These are phyloP conservation scores for Lates calcarifer DNA, from an alignment of 2,113 vertebrate genomes.

Conservation along the genomic window DNA sequence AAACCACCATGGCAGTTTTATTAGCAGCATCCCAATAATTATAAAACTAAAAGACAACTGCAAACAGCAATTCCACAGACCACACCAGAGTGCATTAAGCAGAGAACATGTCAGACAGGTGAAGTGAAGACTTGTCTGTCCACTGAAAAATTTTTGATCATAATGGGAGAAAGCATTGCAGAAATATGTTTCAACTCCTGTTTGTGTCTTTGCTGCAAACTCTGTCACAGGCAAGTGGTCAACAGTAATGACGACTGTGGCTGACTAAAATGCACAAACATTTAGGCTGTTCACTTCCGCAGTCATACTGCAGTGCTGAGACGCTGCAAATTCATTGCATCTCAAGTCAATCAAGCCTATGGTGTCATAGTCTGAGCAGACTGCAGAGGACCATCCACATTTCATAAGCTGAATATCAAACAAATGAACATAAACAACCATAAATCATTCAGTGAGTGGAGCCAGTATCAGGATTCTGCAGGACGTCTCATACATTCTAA, in stretches of 20 bases:
- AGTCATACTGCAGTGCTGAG: conserved; percentile 10
- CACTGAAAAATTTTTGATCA: neutral
- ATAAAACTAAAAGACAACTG: conserved; percentile 4
- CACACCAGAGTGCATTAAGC: neutral
- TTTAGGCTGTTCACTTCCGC: neutral
- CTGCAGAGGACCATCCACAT: conserved; percentile 24
- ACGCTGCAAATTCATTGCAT: conserved; percentile 18
- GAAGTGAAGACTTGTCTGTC: neutral
- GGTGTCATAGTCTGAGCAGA: conserved; percentile 45
- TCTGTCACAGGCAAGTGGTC: neutral
- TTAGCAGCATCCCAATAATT: neutral
- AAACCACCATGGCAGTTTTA: neutral
- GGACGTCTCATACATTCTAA: conserved; percentile 57
- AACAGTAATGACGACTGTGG: neutral
- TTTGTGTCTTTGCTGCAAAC: neutral
- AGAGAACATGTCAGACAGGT: conserved; percentile 1
- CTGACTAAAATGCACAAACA: neutral
- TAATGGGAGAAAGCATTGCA: conserved; percentile 17
- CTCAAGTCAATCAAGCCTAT: conserved; percentile 42
- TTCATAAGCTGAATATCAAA: conserved; percentile 43
- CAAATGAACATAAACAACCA: conserved; percentile 49
- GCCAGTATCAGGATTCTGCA: conserved; percentile 21
- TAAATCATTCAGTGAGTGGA: conserved; percentile 48
- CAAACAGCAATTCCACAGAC: neutral
- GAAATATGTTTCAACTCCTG: conserved; percentile 19